A percentile compares a stretch with the other conserved stretches of the same genome.
Evolutionary conservation across 1,140 invertebrate genomes (phyloP).

Genomic region (Philotrypesis tridentata): DNA sequence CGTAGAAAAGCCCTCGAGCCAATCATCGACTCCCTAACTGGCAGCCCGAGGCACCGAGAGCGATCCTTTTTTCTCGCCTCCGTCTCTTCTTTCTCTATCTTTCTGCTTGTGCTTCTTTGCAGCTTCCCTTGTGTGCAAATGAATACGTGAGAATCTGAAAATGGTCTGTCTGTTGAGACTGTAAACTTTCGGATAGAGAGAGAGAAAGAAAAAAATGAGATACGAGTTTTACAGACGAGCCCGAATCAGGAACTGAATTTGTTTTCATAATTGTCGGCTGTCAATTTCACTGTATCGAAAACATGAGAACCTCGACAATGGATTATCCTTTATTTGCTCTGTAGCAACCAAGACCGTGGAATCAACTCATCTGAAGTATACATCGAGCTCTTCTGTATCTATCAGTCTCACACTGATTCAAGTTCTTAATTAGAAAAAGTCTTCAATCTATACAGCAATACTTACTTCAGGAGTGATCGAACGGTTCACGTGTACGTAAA

Average conservation of each 20-base stretch:
- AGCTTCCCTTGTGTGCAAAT: conserved; percentile 36
- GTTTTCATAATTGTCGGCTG: conserved; percentile 22
- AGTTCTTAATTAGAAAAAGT: not conserved
- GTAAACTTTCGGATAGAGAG: conserved; percentile 24
- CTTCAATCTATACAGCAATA: not conserved
- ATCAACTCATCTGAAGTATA: too few species aligned
- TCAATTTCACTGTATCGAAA: conserved; percentile 10
- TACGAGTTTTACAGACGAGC: conserved; percentile 8
- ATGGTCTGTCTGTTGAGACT: conserved; percentile 11
- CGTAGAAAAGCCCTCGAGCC: conserved; percentile 50
- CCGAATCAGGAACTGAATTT: conserved; percentile 25
- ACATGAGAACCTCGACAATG: not conserved
- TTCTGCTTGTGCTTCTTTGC: conserved; percentile 3
- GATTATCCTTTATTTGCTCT: too few species aligned
- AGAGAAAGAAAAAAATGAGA: conserved; percentile 9
- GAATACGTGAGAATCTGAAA: conserved; percentile 33
- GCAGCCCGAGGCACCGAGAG: conserved; percentile 9
- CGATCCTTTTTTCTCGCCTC: conserved; percentile 34
- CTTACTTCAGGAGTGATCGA: not conserved
- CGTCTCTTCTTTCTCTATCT: too few species aligned
- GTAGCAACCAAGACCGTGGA: too few species aligned
- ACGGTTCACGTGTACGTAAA: not conserved
- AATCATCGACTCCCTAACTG: conserved; percentile 49
- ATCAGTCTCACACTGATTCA: not conserved
- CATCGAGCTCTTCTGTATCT: too few species aligned